Base-by-base conservation (phyloP, 1,140 invertebrate genomes). In the Oscheius sp. region DNA sequence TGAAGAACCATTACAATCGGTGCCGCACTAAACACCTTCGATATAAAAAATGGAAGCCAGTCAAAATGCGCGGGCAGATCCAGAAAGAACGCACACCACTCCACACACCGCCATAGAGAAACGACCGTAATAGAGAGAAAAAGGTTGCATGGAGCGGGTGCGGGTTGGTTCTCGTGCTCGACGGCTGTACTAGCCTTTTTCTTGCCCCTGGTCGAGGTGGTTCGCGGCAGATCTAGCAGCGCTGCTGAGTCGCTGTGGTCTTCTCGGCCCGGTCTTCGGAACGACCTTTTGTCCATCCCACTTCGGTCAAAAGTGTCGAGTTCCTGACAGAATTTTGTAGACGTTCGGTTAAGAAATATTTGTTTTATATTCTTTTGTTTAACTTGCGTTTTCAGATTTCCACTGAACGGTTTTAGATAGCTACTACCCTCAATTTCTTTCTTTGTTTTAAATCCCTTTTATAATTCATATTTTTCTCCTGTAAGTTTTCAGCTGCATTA, bases 241-340 rank as follows among this genome's bases (percentile, higher is more conserved):
- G 80, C 80, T 18, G 80, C 71, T 20, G 77, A 63, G 45, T 84
- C 74, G 26, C 73, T 76, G 61, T 83, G 75, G 28, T 84, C 67
- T 31, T 70, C 55, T 3, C 66, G 32, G 29, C 75, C 76, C 28
- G 73, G 74, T 34, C 78, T 78, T 52, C 82, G 78, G 61, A 82
- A 82, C 13, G 77, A 82, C 35, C 82, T 81, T 68, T 82, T 84
- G 20, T 82, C 82, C n/a, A 65, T 68, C 66, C 73, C 49, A 26
- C 49, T 55, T 23, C 49, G 49, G 49, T 55, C 49, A 55, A 55
- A 55, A 7, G 49, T 55, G 49, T 55, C 49, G 49, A 55, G 49
- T 55, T 55, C 49, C 49, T 55, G 49, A 55, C 23, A 55, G 49
- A 42, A n/a, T n/a, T n/a, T n/a, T n/a, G n/a, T n/a, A n/a, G n/a